Percentiles rank a stretch among this genome's conserved stretches.
These are phyloP conservation scores for Scatophagus argus DNA, from an alignment of 2,113 vertebrate species.

Conservation along the genomic window DNA sequence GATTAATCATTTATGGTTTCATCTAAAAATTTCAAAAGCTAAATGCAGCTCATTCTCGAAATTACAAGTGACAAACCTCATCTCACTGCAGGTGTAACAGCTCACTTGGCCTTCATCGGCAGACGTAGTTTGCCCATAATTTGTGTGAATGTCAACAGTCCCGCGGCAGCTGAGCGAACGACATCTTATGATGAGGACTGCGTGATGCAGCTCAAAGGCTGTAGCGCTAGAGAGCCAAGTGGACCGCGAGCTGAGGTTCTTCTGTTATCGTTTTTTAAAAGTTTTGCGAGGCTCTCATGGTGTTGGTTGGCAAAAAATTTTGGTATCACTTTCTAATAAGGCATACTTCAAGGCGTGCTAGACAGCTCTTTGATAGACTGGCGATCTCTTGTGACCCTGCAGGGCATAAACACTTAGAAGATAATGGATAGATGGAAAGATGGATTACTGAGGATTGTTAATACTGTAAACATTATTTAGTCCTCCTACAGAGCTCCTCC, in stretches of 20 bases:
- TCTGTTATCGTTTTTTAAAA: not conserved
- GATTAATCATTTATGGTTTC: not conserved
- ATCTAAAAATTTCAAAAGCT: not conserved
- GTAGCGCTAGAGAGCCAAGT: not conserved
- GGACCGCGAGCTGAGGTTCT: not conserved
- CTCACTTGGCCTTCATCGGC: not conserved
- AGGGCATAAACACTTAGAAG: no score
- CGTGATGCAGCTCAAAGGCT: not conserved
- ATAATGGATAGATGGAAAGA: not conserved
- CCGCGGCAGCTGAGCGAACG: not conserved
- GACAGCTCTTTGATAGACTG: not conserved
- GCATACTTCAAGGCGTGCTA: slow-evolving; percentile 13
- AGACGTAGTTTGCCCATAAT: not conserved
- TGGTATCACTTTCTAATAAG: slow-evolving; percentile 14
- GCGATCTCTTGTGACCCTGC: not conserved
- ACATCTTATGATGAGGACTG: not conserved
- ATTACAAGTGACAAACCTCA: not conserved
- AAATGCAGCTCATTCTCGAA: not conserved
- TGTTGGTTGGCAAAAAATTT: not conserved
- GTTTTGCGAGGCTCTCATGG: not conserved
- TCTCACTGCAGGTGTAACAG: not conserved
- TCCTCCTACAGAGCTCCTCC: not conserved
- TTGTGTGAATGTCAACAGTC: not conserved
- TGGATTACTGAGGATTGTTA: not conserved
- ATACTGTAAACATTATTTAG: slow-evolving; percentile 1